Percentiles rank a stretch among this genome's conserved stretches.
Conservation (phyloP, 2,888 invertebrate species). For the Nephrotoma guestfalica region DNA sequence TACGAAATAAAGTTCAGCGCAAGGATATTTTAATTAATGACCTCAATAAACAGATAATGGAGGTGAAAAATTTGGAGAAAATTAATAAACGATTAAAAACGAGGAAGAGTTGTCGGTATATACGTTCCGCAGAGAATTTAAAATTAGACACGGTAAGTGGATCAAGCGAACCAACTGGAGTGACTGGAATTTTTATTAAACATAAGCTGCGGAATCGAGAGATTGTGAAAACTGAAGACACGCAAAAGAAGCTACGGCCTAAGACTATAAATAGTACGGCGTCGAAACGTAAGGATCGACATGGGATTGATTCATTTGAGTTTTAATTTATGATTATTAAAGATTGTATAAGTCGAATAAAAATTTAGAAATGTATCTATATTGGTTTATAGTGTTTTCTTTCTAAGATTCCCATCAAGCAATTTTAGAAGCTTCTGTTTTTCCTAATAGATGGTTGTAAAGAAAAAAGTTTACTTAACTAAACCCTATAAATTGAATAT, state of each 20-base stretch:
- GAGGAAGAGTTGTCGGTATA: neutral
- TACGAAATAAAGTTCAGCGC: neutral
- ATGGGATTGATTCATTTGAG: neutral
- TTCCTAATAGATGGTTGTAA: too few relatives aligned
- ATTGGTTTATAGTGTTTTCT: too few relatives aligned
- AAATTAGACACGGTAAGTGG: neutral
- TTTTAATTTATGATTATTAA: neutral
- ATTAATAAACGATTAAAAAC: neutral
- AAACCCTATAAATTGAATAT: too few relatives aligned
- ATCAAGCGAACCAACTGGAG: neutral
- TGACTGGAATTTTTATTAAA: constrained; percentile 1
- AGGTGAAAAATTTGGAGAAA: constrained; percentile 1
- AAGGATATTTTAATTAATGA: neutral
- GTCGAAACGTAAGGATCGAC: neutral
- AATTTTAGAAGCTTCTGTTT: too few relatives aligned
- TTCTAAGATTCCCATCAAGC: too few relatives aligned
- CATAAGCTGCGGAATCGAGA: neutral
- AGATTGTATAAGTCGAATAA: too few relatives aligned
- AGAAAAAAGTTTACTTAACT: too few relatives aligned
- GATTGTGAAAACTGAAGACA: neutral
- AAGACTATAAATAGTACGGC: neutral
- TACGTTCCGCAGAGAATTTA: neutral
- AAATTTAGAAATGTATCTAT: too few relatives aligned
- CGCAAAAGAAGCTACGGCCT: neutral
- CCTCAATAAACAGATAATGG: neutral